Conservation (phyloP, 2,113 vertebrate genomes). For the Bothrops jararaca region DNA sequence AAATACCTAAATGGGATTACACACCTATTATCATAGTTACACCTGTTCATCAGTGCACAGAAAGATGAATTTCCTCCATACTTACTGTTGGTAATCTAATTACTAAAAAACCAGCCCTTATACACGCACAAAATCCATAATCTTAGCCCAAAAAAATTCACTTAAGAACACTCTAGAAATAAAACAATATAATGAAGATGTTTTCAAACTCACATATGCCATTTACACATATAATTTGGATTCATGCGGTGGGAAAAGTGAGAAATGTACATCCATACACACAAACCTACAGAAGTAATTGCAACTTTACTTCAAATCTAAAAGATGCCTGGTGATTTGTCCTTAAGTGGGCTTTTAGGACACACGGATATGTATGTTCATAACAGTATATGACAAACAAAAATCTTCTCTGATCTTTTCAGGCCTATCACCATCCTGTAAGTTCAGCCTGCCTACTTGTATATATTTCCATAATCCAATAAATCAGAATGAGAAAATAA, state of each 20-base stretch:
- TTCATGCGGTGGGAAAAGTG: background rate
- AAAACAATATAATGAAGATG: background rate
- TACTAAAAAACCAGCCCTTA: background rate
- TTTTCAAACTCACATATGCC: background rate
- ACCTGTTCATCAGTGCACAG: background rate
- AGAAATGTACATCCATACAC: background rate
- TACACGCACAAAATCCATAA: background rate
- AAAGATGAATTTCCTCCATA: background rate
- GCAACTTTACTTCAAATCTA: background rate
- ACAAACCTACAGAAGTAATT: background rate
- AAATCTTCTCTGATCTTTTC: background rate
- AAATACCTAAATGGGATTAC: background rate
- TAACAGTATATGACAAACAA: background rate
- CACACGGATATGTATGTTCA: background rate
- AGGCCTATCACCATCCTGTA: background rate
- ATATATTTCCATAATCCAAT: background rate
- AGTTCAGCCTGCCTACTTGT: background rate
- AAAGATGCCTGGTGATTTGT: background rate
- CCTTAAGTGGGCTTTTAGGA: background rate
- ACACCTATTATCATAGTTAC: background rate
- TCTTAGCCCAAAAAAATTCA: background rate
- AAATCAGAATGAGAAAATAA: conserved; percentile 2
- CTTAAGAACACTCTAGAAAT: background rate
- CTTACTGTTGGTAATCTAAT: background rate
- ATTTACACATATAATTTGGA: background rate